A percentile compares a stretch with the other conserved stretches of the same genome.
Conservation (phyloP, 64 coral and sea anemone genomes). For the Acropora tenuis region DNA sequence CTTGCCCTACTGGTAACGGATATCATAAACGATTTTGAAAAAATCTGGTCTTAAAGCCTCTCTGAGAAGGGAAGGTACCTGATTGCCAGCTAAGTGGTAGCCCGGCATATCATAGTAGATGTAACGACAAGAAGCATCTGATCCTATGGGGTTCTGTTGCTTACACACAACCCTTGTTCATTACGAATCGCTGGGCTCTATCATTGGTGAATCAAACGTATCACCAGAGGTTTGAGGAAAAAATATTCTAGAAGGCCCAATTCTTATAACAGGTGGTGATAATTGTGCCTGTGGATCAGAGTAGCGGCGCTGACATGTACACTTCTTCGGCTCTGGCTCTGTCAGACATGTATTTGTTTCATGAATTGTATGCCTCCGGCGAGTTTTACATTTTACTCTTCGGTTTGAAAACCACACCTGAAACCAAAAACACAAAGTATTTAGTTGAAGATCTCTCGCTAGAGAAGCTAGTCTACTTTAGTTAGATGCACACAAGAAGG, state of each 20-base stretch:
- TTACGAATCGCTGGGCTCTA: too few relatives aligned
- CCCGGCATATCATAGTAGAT: too few relatives aligned
- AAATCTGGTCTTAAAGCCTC: too few relatives aligned
- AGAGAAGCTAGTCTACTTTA: too few relatives aligned
- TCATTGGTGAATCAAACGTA: not conserved
- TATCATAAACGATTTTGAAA: too few relatives aligned
- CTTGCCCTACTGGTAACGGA: too few relatives aligned
- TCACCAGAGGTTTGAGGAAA: not conserved
- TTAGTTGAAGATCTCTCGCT: not conserved
- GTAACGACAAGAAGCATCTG: too few relatives aligned
- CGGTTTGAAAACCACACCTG: slow-evolving; percentile 29
- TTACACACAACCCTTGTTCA: too few relatives aligned
- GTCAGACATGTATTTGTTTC: not conserved
- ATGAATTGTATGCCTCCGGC: not conserved
- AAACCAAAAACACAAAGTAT: not conserved
- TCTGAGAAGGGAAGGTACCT: too few relatives aligned
- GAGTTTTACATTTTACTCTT: slow-evolving; percentile 17
- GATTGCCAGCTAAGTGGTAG: too few relatives aligned
- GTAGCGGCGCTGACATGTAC: not conserved
- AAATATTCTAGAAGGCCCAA: slow-evolving; percentile 8
- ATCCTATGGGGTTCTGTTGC: too few relatives aligned
- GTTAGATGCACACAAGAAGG: too few relatives aligned
- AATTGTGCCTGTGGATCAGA: not conserved
- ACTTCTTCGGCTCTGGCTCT: not conserved
- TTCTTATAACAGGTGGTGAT: not conserved